Percentiles rank a stretch among this genome's conserved stretches.
Evolutionary conservation across 64 coral and sea anemone species (phyloP).

Genomic region (Montipora foliosa): DNA sequence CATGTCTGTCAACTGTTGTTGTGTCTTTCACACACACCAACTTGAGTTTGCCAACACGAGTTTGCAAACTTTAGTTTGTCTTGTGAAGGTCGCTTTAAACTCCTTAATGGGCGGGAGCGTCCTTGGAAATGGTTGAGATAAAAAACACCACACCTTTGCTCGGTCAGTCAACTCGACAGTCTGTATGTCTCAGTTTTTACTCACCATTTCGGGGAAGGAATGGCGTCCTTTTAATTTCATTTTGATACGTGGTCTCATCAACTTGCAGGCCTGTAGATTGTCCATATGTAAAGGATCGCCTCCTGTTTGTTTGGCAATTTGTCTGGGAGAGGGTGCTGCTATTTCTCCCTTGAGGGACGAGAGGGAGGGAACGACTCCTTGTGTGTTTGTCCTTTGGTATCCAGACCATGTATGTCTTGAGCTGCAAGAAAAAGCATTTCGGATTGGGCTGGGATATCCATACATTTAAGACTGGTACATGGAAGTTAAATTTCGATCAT

Average conservation of each 20-base stretch:
- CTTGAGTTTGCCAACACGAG: too few relatives aligned
- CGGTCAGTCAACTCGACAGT: background rate
- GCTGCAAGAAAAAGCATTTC: background rate
- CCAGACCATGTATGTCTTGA: slow-evolving; percentile 53
- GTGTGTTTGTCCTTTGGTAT: slow-evolving; percentile 20
- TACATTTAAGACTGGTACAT: too few relatives aligned
- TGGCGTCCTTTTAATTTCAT: background rate
- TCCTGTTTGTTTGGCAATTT: slow-evolving; percentile 14
- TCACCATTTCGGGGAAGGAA: slow-evolving; percentile 11
- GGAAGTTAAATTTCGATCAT: too few relatives aligned
- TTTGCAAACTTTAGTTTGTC: too few relatives aligned
- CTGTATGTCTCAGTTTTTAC: background rate
- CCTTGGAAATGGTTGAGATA: too few relatives aligned
- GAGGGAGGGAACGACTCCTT: background rate
- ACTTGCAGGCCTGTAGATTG: background rate
- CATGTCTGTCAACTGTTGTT: too few relatives aligned
- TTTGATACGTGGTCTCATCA: slow-evolving; percentile 1
- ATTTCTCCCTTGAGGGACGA: slow-evolving; percentile 4
- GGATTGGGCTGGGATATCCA: too few relatives aligned
- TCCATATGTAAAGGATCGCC: background rate
- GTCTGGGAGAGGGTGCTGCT: background rate
- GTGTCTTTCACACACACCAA: too few relatives aligned
- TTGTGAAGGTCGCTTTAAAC: too few relatives aligned
- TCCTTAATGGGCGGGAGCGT: too few relatives aligned
- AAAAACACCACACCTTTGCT: too few relatives aligned